These are phyloP conservation scores for Schrankia costaestrigalis DNA, from an alignment of 2,888 invertebrate species.

Conservation along the genomic window DNA sequence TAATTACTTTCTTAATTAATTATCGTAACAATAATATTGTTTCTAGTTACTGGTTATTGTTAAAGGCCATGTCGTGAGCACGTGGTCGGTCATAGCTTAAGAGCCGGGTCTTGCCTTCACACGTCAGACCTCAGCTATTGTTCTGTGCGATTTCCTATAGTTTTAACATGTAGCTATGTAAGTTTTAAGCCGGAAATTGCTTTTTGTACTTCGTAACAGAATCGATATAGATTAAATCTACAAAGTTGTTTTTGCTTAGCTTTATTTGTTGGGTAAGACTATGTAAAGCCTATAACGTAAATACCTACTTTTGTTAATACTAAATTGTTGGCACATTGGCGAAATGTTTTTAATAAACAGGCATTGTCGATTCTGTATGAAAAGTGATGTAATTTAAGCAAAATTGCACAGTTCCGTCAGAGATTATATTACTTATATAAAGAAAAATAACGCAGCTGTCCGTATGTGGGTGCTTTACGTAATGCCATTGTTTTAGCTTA, in stretches of 20 bases:
- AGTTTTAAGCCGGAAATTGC: conserved; percentile 36
- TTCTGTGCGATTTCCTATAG: conserved; percentile 37
- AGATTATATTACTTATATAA: conserved; percentile 28
- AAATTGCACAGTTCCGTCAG: conserved; percentile 37
- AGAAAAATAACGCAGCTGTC: conserved; percentile 38
- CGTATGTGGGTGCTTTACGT: conserved; percentile 41
- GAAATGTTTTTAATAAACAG: too few species aligned
- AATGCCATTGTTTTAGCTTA: conserved; percentile 49
- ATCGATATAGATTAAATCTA: conserved; percentile 18
- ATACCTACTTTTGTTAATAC: too few species aligned
- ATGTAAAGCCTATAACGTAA: too few species aligned
- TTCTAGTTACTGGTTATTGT: too few species aligned
- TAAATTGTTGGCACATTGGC: too few species aligned
- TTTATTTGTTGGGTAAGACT: too few species aligned
- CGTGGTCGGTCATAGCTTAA: conserved; percentile 19
- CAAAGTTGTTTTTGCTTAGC: too few species aligned
- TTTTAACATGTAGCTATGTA: conserved; percentile 31
- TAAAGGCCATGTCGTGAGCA: too few species aligned
- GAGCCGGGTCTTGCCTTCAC: conserved; percentile 54
- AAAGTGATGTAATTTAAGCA: conserved; percentile 25
- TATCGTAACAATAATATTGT: too few species aligned
- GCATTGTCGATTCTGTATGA: conserved; percentile 18
- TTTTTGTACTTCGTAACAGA: conserved; percentile 16
- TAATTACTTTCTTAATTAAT: too few species aligned
- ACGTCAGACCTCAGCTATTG: conserved; percentile 39